Evolutionary conservation across 1,140 invertebrate species (phyloP), one percentile per base, ranked within the genome.

Genomic region (Drosophila neocordata): DNA sequence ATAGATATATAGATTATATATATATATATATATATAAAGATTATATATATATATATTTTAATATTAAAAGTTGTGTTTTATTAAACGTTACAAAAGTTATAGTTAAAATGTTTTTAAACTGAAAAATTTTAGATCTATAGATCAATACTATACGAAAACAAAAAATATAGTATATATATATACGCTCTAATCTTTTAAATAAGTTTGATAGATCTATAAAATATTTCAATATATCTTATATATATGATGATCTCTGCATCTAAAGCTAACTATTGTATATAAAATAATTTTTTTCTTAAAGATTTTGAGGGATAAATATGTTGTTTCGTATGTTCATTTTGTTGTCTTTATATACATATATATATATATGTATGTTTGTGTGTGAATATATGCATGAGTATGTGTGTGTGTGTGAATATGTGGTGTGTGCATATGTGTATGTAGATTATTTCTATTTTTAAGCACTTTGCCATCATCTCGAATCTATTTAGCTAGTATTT

Each of bases 371-470:
- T 59, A 18, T 41, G 13, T 60, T 11, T 64, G 24, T 38, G 20
- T 61, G 7, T 37, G 31, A 62, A 27, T 55, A 12, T 68, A 37
- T 51, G n/a, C 18, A 18, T 64, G 18, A 60, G n/a, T 41, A 11
- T 60, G 18, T 69, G 57, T 27, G 22, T 59, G 31, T 67, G 31
- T n/a, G 18, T 15, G 51, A 15, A 37, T 69, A 51, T 66, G 37
- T 59, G 4, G 4, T 44, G 12, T 73, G 38, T 77, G 48, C 60
- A 48, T 41, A 18, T 41, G 38, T 34, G 24, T 53, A 60, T 66
- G 66, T 81, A 41, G 65, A 58, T 76, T 48, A 48, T 69, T 73
- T 84, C 81, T 84, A 84, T 84, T 84, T 83, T 81, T 64, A 71
- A 78, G 69, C 65, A 76, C 81, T 82, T 83, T 57, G 69, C 60